phyloP scores from a whole-genome alignment of 2,888 invertebrate genomes.

The Apamea anceps region DNA sequence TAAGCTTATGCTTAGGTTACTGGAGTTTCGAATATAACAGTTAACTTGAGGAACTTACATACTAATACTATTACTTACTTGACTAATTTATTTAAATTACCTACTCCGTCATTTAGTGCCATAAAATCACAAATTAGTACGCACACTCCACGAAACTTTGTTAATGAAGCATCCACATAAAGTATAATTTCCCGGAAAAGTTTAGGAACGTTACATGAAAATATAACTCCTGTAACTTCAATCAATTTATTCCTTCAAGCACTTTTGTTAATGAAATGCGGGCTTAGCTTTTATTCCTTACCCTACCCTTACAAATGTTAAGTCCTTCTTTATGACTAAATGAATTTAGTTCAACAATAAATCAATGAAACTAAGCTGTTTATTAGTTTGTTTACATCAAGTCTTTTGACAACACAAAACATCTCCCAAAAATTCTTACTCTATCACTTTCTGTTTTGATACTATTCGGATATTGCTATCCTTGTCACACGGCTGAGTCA shows the following conservation, averaged over 20 bases:
- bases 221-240: constrained; percentile 18
- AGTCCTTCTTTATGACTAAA: neutral
- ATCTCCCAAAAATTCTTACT: neutral
- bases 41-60: no score
- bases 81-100: neutral
- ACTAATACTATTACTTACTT: no score
- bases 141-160: neutral
- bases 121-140: constrained; percentile 3
- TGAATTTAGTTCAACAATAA: constrained; percentile 21
- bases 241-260: constrained; percentile 17
- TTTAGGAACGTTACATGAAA: constrained; percentile 4
- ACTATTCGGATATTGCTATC: constrained; percentile 18
- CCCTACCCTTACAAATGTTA: neutral
- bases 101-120: no score
- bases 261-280: constrained; percentile 25
- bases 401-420: constrained; percentile 13
- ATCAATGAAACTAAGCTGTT: constrained; percentile 33
- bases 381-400: constrained; percentile 39
- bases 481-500: constrained; percentile 53
- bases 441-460: constrained; percentile 33
- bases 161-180: constrained; percentile 7
- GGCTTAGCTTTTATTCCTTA: constrained; percentile 13
- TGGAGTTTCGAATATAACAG: no score
- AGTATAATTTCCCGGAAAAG: neutral
- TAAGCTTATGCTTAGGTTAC: no score